These are phyloP conservation scores for Cotesia congregata DNA, from an alignment of 2,888 invertebrate genomes.

Conservation along the genomic window DNA sequence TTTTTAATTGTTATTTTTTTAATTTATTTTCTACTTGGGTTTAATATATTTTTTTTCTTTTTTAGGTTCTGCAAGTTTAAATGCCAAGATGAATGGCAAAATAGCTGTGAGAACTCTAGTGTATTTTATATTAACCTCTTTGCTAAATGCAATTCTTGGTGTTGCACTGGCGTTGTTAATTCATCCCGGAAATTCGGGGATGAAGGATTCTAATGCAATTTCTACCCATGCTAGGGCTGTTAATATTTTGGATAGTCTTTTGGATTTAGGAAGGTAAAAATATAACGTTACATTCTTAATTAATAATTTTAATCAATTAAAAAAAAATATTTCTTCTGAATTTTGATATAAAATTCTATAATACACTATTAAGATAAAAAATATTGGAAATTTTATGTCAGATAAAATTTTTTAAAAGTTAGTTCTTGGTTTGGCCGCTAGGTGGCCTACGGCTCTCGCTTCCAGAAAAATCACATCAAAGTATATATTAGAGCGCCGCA, in stretches of 20 bases:
- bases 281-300: not conserved
- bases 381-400: not conserved
- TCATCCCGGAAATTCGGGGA: conserved; percentile 83
- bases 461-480: no score
- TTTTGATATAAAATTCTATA: not conserved
- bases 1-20: conserved; percentile 3
- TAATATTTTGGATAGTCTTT: conserved; percentile 85
- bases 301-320: not conserved
- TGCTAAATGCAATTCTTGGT: conserved; percentile 85
- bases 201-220: conserved; percentile 72
- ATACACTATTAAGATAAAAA: not conserved
- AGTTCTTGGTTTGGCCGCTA: no score
- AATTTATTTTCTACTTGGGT: not conserved
- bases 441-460: no score
- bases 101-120: conserved; percentile 86
- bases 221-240: conserved; percentile 75
- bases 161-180: conserved; percentile 80
- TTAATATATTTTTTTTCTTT: conserved; percentile 30
- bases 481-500: no score
- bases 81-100: conserved; percentile 88
- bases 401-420: not conserved
- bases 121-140: conserved; percentile 85
- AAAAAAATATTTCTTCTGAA: not conserved
- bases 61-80: conserved; percentile 86
- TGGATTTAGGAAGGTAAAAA: conserved; percentile 88